Base-by-base conservation (phyloP, 2,113 vertebrate species). In the Edolisoma coerulescens region DNA sequence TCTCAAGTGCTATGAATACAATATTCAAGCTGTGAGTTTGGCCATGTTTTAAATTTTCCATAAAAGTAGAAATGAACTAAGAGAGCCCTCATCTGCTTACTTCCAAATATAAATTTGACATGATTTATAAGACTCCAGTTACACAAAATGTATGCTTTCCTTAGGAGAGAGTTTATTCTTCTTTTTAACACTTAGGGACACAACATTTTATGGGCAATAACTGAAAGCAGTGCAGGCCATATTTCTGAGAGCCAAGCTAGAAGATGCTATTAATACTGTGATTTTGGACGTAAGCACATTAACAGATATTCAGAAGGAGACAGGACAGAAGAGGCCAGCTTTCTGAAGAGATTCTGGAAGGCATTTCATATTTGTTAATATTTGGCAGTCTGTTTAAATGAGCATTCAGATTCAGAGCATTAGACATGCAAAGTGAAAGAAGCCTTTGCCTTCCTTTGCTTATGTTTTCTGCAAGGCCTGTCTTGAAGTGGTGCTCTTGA, bases 21-120 rank as follows among this genome's bases (percentile, higher is more conserved):
- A 41, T 75, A 82, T 83, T 87, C 89, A 95, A 95, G 87, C 92
- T 97, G 92, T 89, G 91, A 95, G 42, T 89, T 91, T 95, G 93
- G 93, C 87, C 32, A 42, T 76, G 77, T 73, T 92, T 91, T 93
- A 78, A 50, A 79, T 95, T 96, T 96, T 95, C 90, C 85, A 77
- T 95, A 77, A 89, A 90, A 79, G 35, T 45, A 61, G 61, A 89
- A 96, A 89, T 86, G 23, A 95, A 82, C 56, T 35, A 56, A 91
- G 81, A 85, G 73, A 90, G 32, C 27, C 65, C 57, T 93, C 77
- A 70, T 92, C 64, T 88, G 42, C 67, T 82, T 70, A 63, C 67
- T 96, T 97, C 89, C 93, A 93, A 84, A 87, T 94, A 81, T 77
- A 96, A 93, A 93, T 84, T 91, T 13, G 35, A 56, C 71, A 35